A percentile compares a stretch with the other conserved stretches of the same genome.
Evolutionary conservation across 2,797 vertebrate genomes (phyloP).

Genomic region (Tarsius wallacei): DNA sequence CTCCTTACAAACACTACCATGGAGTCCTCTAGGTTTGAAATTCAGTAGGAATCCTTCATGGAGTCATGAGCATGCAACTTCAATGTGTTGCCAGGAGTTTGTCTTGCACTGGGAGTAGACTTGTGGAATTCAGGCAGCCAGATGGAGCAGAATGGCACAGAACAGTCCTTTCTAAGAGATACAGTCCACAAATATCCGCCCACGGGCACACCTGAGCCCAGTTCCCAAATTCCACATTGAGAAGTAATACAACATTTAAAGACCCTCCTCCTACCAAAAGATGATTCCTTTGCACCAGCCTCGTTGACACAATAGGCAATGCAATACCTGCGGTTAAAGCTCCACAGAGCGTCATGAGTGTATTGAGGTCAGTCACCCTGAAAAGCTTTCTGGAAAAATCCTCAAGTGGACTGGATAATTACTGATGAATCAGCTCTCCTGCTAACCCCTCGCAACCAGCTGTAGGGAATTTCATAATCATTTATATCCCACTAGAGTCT

Average conservation of each 20-base stretch:
- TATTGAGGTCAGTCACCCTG: neutral
- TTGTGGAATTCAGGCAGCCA: neutral
- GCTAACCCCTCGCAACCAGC: neutral
- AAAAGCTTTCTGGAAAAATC: neutral
- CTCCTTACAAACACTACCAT: neutral
- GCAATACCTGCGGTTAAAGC: neutral
- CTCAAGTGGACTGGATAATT: neutral
- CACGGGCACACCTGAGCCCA: neutral
- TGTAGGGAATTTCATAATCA: neutral
- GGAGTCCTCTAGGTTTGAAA: neutral
- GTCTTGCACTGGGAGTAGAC: too few relatives aligned
- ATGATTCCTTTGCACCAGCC: neutral
- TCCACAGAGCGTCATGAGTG: neutral
- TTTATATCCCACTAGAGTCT: neutral
- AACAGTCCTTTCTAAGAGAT: neutral
- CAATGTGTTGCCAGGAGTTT: neutral
- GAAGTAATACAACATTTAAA: conserved; percentile 26
- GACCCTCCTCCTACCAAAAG: neutral
- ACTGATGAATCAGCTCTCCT: neutral
- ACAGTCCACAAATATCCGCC: neutral
- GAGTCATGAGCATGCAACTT: neutral
- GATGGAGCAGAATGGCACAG: too few relatives aligned
- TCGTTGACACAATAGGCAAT: neutral
- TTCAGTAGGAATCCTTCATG: neutral
- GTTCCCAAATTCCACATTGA: neutral